phyloP scores from a whole-genome alignment of 1,140 invertebrate species.

The Phymorhynchus buccinoides region DNA sequence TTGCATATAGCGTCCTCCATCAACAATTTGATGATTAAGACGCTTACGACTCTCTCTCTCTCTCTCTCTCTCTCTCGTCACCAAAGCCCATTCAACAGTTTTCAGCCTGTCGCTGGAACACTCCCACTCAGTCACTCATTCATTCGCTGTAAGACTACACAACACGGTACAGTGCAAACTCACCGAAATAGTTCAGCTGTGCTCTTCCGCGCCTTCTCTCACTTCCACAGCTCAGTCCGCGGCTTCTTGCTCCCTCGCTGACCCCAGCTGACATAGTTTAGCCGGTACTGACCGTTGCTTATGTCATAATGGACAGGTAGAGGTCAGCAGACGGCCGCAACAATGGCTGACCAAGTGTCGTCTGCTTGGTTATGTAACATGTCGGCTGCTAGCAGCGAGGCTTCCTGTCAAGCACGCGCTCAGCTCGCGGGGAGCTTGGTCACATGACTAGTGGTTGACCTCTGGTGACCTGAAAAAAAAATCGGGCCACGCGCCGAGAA shows the following conservation, averaged over 20 bases:
- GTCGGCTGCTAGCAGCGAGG: conserved; percentile 8
- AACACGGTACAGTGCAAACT: neutral
- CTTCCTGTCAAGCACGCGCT: neutral
- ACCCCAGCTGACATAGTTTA: conserved; percentile 25
- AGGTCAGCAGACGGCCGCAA: neutral
- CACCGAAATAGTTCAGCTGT: neutral
- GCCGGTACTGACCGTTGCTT: neutral
- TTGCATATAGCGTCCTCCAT: too few species aligned
- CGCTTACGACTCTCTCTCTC: neutral
- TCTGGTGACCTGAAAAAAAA: conserved; percentile 32
- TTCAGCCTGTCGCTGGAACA: neutral
- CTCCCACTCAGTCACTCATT: too few species aligned
- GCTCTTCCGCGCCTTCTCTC: neutral
- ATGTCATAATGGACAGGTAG: neutral
- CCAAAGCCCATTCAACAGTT: neutral
- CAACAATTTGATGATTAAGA: too few species aligned
- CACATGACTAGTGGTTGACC: neutral
- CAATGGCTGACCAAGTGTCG: neutral
- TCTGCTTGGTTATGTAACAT: conserved; percentile 32
- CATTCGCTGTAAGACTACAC: too few species aligned
- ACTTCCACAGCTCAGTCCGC: too few species aligned
- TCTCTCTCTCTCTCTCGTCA: neutral
- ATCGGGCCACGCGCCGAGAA: too few species aligned
- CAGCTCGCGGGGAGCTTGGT: conserved; percentile 23
- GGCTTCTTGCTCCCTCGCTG: too few species aligned